Evolutionary conservation across 1,140 invertebrate genomes (phyloP).

Genomic region (Ctenoplectra terminalis): DNA sequence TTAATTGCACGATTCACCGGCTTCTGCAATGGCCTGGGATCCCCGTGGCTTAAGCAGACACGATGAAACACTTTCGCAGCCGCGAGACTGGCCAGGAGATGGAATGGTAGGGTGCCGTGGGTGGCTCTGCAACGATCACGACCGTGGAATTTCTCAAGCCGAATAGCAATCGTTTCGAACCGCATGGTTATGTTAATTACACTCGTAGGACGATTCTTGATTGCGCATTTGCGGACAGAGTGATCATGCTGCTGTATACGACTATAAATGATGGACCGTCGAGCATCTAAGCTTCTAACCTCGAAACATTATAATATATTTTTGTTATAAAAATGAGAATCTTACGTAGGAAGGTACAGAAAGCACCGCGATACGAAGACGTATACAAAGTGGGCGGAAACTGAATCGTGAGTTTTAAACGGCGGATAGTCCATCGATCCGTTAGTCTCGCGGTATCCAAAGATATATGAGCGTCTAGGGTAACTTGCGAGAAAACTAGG

Average conservation of each 20-base stretch:
- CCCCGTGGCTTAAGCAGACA: conserved; percentile 60
- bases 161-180: conserved; percentile 38
- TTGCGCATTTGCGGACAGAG: no score
- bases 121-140: not conserved
- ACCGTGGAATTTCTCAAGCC: conserved; percentile 33
- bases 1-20: conserved; percentile 70
- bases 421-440: not conserved
- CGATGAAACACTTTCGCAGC: conserved; percentile 61
- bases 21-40: conserved; percentile 12
- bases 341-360: no score
- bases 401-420: not conserved
- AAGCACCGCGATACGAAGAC: no score
- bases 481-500: not conserved
- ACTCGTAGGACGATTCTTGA: no score
- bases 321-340: no score
- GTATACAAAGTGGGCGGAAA: not conserved
- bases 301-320: no score
- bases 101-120: not conserved
- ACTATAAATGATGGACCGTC: no score
- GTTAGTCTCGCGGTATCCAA: not conserved
- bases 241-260: no score
- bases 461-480: conserved; percentile 23
- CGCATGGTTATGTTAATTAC: conserved; percentile 17
- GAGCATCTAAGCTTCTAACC: no score
- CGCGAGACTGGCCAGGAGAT: not conserved